A percentile compares a stretch with the other conserved stretches of the same genome.
phyloP scores from a whole-genome alignment of 1,140 invertebrate species.

The Cataglyphis hispanica region DNA sequence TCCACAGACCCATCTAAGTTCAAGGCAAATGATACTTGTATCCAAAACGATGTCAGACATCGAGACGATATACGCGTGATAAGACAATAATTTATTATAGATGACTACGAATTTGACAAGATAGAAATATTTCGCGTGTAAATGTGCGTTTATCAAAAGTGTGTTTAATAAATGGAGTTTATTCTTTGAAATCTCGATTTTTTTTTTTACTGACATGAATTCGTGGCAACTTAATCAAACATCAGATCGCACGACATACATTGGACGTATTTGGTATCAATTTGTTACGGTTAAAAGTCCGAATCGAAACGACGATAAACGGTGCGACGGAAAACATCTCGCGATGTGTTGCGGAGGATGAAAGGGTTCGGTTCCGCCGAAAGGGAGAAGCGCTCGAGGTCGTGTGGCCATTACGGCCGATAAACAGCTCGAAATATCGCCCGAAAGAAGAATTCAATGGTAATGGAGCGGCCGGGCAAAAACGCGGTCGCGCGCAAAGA shows the following conservation, averaged over 20 bases:
- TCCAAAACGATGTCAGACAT: neutral
- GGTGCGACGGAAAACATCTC: neutral
- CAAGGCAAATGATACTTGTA: constrained; percentile 62
- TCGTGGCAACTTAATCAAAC: neutral
- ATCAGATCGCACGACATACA: neutral
- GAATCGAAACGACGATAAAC: constrained; percentile 13
- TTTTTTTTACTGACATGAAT: neutral
- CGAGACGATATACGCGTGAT: neutral
- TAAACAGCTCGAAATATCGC: constrained; percentile 64
- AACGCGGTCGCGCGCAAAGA: constrained; percentile 59
- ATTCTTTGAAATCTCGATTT: neutral
- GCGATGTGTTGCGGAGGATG: constrained; percentile 25
- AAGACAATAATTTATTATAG: neutral
- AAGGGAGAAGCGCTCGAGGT: constrained; percentile 52
- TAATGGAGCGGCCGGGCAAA: constrained; percentile 62
- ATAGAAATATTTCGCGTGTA: neutral
- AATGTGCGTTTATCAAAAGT: neutral
- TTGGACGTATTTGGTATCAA: constrained; percentile 3
- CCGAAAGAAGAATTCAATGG: constrained; percentile 65
- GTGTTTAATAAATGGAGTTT: neutral
- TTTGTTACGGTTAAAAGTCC: constrained; percentile 23
- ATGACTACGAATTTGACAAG: neutral
- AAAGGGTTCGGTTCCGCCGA: constrained; percentile 30
- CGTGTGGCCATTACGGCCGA: constrained; percentile 63
- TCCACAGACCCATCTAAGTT: constrained; percentile 55